phyloP scores from a whole-genome alignment of 2,888 invertebrate genomes.

The Trichopoda pennipes region DNA sequence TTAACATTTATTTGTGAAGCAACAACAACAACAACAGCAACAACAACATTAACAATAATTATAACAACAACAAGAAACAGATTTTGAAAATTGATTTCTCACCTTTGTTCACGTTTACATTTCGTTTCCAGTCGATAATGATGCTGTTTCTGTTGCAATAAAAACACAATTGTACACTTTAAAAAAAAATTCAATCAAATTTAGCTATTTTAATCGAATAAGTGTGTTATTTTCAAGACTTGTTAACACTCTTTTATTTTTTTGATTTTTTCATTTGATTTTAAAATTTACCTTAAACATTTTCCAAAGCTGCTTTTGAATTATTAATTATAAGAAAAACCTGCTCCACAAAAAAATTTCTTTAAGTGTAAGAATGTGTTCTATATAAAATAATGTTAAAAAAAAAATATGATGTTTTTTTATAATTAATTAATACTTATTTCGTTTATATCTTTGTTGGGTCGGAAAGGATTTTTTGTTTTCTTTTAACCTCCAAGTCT shows the following conservation, averaged over 20 bases:
- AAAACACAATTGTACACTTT: constrained; percentile 44
- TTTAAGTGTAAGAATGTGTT: constrained; percentile 38
- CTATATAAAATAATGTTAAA: constrained; percentile 34
- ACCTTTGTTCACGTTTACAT: constrained; percentile 76
- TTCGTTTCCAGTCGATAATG: constrained; percentile 69
- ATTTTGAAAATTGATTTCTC: constrained; percentile 79
- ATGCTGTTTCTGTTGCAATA: constrained; percentile 65
- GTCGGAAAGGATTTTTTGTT: constrained; percentile 28
- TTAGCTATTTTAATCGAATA: too few relatives aligned
- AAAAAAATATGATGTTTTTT: constrained; percentile 55
- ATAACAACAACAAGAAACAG: constrained; percentile 67
- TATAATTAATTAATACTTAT: constrained; percentile 67
- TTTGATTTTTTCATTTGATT: background rate
- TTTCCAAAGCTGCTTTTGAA: too few relatives aligned
- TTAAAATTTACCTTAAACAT: too few relatives aligned
- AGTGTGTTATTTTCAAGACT: too few relatives aligned
- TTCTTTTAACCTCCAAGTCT: constrained; percentile 14
- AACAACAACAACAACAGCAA: constrained; percentile 56
- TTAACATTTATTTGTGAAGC: constrained; percentile 48
- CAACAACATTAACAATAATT: too few relatives aligned
- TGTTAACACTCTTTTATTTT: too few relatives aligned
- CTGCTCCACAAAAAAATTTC: background rate
- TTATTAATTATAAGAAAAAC: too few relatives aligned
- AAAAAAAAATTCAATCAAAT: background rate
- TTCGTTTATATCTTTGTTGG: constrained; percentile 55